Conservation (phyloP, 2,797 vertebrate genomes). For the Potorous gilbertii region DNA sequence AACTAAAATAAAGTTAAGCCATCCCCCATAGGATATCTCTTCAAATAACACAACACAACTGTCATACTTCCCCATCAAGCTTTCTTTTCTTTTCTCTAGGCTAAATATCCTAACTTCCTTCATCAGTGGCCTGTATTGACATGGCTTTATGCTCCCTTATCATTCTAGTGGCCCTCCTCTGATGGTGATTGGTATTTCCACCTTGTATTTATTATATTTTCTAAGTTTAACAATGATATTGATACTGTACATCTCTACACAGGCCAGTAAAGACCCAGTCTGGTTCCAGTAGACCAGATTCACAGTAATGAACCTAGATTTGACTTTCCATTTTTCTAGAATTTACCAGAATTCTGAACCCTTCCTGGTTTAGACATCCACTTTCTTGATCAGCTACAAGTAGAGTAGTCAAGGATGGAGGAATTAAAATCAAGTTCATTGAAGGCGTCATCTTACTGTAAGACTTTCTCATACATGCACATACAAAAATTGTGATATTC, state of each 20-base stretch:
- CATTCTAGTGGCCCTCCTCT: background rate
- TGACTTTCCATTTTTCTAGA: background rate
- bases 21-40: no score
- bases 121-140: no score
- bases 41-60: no score
- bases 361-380: background rate
- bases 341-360: background rate
- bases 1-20: no score
- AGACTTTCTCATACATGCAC: background rate
- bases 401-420: background rate
- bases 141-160: no score
- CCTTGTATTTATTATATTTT: background rate
- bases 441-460: background rate
- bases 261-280: background rate
- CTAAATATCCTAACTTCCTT: no score
- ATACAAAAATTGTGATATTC: background rate
- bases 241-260: background rate
- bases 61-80: no score
- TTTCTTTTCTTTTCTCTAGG: no score
- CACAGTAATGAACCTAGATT: background rate
- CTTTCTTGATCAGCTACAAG: background rate
- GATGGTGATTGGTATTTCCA: background rate
- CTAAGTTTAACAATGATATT: background rate
- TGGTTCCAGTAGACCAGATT: background rate
- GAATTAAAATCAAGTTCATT: background rate